These are phyloP conservation scores for Sebastes nivosus DNA, from an alignment of 2,797 vertebrate genomes.

Conservation along the genomic window DNA sequence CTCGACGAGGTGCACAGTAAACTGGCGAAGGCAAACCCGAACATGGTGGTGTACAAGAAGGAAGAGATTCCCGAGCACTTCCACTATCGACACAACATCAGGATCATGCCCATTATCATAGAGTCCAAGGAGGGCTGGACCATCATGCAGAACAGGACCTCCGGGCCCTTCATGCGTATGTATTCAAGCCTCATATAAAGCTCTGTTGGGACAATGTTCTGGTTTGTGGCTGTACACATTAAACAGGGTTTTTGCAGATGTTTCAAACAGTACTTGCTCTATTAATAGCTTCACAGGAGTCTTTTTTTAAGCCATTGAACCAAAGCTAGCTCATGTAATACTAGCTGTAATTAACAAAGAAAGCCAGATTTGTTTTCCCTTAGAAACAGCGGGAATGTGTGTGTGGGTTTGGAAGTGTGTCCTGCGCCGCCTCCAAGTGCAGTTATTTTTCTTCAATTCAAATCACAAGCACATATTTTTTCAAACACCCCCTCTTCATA, in stretches of 20 bases:
- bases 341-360: conserved; percentile 51
- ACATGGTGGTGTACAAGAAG: conserved; percentile 90
- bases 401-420: not conserved
- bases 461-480: not conserved
- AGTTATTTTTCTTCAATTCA: not conserved
- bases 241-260: not conserved
- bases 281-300: conserved; percentile 60
- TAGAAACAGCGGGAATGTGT: conserved; percentile 7
- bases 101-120: conserved; percentile 89
- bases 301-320: not conserved
- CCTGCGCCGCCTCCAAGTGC: not conserved
- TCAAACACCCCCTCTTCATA: not conserved
- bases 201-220: not conserved
- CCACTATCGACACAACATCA: conserved; percentile 86
- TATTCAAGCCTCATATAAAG: conserved; percentile 39
- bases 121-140: conserved; percentile 92
- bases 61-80: conserved; percentile 87
- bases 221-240: not conserved
- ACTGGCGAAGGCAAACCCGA: conserved; percentile 86
- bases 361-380: conserved; percentile 20
- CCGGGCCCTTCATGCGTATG: conserved; percentile 82
- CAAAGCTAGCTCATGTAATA: conserved; percentile 13
- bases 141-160: conserved; percentile 86
- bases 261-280: conserved; percentile 28
- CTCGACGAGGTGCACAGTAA: conserved; percentile 86